phyloP scores from a whole-genome alignment of 2,888 invertebrate genomes.

The Metallyticus violacea region DNA sequence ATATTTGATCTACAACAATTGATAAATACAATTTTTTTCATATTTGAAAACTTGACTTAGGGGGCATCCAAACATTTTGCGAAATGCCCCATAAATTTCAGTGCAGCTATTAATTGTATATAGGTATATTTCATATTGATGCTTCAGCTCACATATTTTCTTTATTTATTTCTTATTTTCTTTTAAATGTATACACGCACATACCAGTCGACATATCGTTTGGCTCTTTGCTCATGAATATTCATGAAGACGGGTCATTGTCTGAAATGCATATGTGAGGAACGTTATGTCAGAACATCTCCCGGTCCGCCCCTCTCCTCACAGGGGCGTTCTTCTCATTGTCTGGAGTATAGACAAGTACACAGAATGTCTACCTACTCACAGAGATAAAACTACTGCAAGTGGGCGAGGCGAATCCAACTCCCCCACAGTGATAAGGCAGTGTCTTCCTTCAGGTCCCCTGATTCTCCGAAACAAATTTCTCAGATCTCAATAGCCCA shows the following conservation, averaged over 20 bases:
- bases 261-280: neutral
- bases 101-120: too few species aligned
- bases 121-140: neutral
- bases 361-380: neutral
- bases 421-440: neutral
- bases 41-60: too few species aligned
- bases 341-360: too few species aligned
- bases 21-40: too few species aligned
- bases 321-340: neutral
- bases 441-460: neutral
- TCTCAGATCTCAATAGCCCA: neutral
- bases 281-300: neutral
- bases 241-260: conserved; percentile 2
- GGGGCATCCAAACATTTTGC: too few species aligned
- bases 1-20: too few species aligned
- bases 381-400: neutral
- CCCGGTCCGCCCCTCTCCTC: neutral
- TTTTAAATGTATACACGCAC: neutral
- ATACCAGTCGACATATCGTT: neutral
- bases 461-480: too few species aligned
- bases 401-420: neutral
- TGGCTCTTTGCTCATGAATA: neutral
- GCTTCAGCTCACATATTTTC: neutral
- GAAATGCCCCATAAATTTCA: too few species aligned
- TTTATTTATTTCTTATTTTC: too few species aligned